Percentiles rank a stretch among this genome's conserved stretches.
Conservation (phyloP, 2,888 invertebrate species). For the Periphyllus acericola region DNA sequence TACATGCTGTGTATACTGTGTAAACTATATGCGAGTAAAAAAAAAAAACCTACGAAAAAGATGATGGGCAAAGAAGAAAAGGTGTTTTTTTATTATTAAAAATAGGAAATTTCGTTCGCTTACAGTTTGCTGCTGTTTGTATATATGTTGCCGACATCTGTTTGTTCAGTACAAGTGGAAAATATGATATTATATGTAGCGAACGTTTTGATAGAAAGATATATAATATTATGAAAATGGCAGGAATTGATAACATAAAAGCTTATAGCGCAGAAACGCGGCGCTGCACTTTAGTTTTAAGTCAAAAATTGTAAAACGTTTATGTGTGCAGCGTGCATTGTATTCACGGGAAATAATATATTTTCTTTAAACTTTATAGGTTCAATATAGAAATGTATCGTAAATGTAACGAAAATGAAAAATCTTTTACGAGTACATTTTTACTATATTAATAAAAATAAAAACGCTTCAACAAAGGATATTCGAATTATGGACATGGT, state of each 20-base stretch:
- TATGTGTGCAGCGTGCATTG: not conserved
- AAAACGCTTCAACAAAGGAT: not conserved
- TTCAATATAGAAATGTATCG: conserved; percentile 7
- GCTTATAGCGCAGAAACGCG: not conserved
- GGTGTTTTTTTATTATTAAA: not conserved
- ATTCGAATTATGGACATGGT: not conserved
- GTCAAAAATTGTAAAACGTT: not conserved
- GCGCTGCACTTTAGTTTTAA: not conserved
- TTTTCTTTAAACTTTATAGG: conserved; percentile 7
- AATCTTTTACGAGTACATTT: not conserved
- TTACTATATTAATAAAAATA: not conserved
- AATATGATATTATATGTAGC: not conserved
- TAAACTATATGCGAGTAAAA: not conserved
- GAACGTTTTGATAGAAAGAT: not conserved
- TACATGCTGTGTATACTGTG: not conserved
- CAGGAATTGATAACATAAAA: conserved; percentile 28
- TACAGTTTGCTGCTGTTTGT: not conserved
- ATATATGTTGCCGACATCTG: not conserved
- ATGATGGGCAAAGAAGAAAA: not conserved
- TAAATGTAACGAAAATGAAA: not conserved
- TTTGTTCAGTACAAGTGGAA: not conserved
- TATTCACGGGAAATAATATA: not conserved
- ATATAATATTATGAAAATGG: not conserved
- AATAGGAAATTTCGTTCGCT: not conserved
- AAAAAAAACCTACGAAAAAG: not conserved